Percentiles rank a stretch among this genome's conserved stretches.
Evolutionary conservation across 2,797 vertebrate species (phyloP).

Genomic region (Glossophaga mutica): DNA sequence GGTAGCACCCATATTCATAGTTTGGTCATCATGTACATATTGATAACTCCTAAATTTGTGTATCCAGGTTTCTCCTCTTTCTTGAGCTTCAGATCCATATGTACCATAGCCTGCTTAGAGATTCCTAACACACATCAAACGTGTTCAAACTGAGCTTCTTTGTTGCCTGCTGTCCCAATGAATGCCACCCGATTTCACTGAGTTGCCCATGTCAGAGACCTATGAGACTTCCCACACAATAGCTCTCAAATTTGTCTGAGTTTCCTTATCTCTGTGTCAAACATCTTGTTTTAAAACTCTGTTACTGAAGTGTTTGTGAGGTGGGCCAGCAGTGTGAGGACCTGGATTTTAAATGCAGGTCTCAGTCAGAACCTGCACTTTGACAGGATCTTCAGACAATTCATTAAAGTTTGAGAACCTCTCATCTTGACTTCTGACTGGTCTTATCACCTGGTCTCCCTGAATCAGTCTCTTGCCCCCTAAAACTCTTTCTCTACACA

Average conservation of each 20-base stretch:
- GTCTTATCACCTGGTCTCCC: background rate
- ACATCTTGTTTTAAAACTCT: background rate
- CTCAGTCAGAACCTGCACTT: background rate
- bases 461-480: background rate
- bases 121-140: slow-evolving; percentile 16
- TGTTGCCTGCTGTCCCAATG: background rate
- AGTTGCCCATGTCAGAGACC: background rate
- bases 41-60: slow-evolving; percentile 31
- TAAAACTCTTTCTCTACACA: background rate
- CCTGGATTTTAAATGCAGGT: background rate
- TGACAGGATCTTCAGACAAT: background rate
- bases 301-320: background rate
- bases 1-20: slow-evolving; percentile 1
- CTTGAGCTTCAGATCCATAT: slow-evolving; percentile 24
- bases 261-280: background rate
- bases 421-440: background rate
- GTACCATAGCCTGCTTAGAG: background rate
- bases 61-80: slow-evolving; percentile 17
- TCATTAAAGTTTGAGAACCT: background rate
- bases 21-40: background rate
- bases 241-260: background rate
- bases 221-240: background rate
- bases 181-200: background rate
- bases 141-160: background rate
- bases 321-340: background rate